phyloP scores from a whole-genome alignment of 2,888 invertebrate genomes.

The Callosobruchus maculatus region DNA sequence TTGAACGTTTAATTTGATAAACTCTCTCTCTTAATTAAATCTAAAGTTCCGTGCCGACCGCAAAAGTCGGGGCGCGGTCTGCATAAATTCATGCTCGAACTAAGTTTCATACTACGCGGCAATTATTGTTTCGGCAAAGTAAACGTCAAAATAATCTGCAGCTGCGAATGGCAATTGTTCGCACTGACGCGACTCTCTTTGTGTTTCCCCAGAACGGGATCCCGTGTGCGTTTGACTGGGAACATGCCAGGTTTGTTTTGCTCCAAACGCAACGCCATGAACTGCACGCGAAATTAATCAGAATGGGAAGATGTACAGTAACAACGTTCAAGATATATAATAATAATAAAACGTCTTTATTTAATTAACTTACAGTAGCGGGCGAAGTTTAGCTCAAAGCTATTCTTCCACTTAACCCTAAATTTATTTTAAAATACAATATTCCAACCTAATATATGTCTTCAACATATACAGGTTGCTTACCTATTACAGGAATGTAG shows the following conservation, averaged over 20 bases:
- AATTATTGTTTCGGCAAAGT: background rate
- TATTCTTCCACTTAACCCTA: no score
- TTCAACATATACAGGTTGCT: no score
- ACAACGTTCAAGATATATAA: no score
- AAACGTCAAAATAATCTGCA: background rate
- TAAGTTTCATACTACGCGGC: background rate
- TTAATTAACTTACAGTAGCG: no score
- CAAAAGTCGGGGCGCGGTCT: background rate
- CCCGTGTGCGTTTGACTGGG: background rate
- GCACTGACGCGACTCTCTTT: background rate
- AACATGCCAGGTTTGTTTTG: background rate
- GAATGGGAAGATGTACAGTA: background rate
- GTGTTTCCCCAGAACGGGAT: background rate
- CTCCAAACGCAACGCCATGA: background rate
- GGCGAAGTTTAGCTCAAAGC: no score
- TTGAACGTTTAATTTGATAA: background rate
- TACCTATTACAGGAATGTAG: no score
- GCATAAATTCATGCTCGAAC: background rate
- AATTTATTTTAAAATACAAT: no score
- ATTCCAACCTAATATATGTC: no score
- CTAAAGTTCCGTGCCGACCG: background rate
- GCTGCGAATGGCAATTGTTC: background rate
- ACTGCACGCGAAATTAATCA: background rate
- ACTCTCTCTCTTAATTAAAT: background rate
- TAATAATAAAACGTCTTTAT: no score